phyloP scores from a whole-genome alignment of 2,888 invertebrate genomes.

The Pterostichus madidus region DNA sequence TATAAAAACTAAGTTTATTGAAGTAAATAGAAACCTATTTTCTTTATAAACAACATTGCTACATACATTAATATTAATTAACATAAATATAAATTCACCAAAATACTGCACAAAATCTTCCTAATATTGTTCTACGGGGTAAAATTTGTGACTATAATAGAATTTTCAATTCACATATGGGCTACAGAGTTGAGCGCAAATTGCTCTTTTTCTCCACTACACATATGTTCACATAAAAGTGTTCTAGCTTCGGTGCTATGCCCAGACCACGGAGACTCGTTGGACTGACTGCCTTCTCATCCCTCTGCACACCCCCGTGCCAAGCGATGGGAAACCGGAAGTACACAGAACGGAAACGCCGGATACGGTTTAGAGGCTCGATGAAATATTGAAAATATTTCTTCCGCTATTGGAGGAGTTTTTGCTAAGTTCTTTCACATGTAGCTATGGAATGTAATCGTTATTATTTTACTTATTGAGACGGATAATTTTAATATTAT shows the following conservation, averaged over 20 bases:
- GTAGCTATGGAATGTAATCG: neutral
- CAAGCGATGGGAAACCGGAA: neutral
- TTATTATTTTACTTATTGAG: neutral
- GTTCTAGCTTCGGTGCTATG: neutral
- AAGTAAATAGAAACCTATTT: too few species aligned
- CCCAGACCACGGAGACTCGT: neutral
- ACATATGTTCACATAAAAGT: constrained; percentile 5
- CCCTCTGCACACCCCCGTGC: neutral
- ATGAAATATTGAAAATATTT: constrained; percentile 15
- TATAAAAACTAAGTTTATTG: too few species aligned
- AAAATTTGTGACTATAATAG: neutral
- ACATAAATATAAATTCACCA: neutral
- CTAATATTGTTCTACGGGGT: neutral
- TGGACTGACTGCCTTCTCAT: neutral
- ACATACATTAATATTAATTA: neutral
- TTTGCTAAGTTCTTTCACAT: constrained; percentile 4
- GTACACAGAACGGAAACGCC: constrained; percentile 4
- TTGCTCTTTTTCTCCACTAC: neutral
- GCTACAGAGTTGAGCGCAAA: neutral
- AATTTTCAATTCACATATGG: constrained; percentile 16
- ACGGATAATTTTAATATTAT: too few species aligned
- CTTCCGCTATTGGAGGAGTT: neutral
- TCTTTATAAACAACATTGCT: too few species aligned
- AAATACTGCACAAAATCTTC: neutral
- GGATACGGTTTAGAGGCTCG: constrained; percentile 11